Base-by-base conservation (phyloP, 2,113 vertebrate species). In the Haemorhous mexicanus region DNA sequence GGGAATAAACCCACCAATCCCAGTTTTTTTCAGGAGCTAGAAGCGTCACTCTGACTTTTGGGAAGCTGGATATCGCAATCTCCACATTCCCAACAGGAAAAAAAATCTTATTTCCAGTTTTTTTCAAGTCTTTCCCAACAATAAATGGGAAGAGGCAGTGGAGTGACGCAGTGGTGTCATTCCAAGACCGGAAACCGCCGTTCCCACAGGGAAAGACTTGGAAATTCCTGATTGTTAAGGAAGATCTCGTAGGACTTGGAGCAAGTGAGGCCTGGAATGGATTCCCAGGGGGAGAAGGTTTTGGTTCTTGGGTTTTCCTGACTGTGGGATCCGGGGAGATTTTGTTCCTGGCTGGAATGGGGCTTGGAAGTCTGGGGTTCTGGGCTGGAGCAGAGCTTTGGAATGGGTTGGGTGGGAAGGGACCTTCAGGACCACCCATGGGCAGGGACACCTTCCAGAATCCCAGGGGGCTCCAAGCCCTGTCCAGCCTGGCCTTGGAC, bases 21-120 rank as follows among this genome's bases (percentile, higher is more conserved):
- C 27, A 4, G 5, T 3, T 32, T 32, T 35, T 84, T 59, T 50
- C 11, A 10, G 35, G 56, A 68, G 50, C 5, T 30, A 8, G 37
- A 56, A 17, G 2, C 2, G 0, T 67, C 0, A 0, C 63, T 28
- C 22, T 11, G 70, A 10, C 7, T 77, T 52, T 32, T 0, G 0
- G 33, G 37, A 27, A 13, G 11, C 33, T 30, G 58, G 30, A 5
- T 78, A 22, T 33, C 47, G 24, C 64, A 8, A 4, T 44, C 17
- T 61, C 30, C 26, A 3, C 0, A 0, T 47, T 49, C 52, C 37
- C 26, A 9, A 49, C 59, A 6, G 17, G 5, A 21, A 27, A 59
- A 49, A 23, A 16, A 14, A 77, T 50, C 27, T 52, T 10, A 13
- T 19, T 68, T 32, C 53, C 37, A 9, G 2, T 0, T 68, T 68